These are phyloP conservation scores for Hylyphantes graminicola DNA, from an alignment of 1,140 invertebrate genomes.

Conservation along the genomic window DNA sequence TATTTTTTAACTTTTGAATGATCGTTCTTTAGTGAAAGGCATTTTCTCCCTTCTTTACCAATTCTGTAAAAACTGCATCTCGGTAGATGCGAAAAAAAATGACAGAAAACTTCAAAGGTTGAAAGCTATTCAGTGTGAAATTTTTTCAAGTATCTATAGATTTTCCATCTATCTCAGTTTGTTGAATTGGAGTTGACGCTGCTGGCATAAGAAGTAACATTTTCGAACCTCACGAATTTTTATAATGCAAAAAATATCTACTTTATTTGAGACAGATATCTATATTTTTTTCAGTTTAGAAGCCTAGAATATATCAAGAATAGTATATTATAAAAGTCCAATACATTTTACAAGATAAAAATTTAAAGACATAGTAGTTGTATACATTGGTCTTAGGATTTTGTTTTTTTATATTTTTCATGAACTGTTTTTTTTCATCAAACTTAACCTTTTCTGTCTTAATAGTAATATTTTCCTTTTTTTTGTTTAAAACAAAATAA, in stretches of 20 bases:
- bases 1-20: constrained; percentile 60
- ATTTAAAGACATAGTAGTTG: no score
- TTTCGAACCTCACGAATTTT: constrained; percentile 43
- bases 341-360: no score
- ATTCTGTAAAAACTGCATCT: constrained; percentile 59
- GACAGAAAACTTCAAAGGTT: constrained; percentile 53
- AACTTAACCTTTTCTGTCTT: no score
- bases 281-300: constrained; percentile 34
- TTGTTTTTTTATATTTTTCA: no score
- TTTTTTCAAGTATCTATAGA: constrained; percentile 59
- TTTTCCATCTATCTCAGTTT: constrained; percentile 60
- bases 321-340: not conserved
- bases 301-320: not conserved
- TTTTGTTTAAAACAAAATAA: no score
- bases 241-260: constrained; percentile 48
- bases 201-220: constrained; percentile 57
- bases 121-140: constrained; percentile 60
- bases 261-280: constrained; percentile 40
- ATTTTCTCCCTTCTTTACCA: constrained; percentile 44
- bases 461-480: no score
- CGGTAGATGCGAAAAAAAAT: constrained; percentile 54
- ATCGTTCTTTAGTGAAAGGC: constrained; percentile 53
- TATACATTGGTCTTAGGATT: no score
- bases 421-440: no score
- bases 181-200: constrained; percentile 57